A percentile compares a stretch with the other conserved stretches of the same genome.
Conservation (phyloP, 2,113 vertebrate genomes). For the Castor canadensis region DNA sequence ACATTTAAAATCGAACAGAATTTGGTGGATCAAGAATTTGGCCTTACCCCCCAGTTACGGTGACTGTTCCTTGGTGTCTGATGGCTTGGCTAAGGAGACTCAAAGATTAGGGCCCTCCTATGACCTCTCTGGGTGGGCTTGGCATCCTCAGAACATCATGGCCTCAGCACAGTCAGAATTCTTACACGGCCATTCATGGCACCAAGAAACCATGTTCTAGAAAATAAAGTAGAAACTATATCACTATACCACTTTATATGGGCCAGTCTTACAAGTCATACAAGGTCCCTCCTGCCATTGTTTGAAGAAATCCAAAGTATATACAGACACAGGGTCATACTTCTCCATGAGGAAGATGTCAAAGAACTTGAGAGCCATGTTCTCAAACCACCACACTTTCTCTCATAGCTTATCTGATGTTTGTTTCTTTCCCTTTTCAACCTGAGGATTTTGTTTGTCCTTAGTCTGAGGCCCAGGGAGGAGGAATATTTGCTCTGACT, state of each 20-base stretch:
- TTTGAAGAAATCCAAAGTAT: neutral
- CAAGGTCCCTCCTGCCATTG: neutral
- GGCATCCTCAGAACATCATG: neutral
- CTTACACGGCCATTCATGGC: neutral
- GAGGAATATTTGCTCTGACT: slow-evolving; percentile 56
- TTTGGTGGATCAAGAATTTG: neutral
- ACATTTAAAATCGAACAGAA: neutral
- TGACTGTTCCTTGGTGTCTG: neutral
- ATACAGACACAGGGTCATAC: too few relatives aligned
- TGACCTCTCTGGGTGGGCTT: neutral
- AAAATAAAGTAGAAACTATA: neutral
- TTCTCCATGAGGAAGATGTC: neutral
- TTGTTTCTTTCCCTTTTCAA: neutral
- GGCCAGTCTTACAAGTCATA: neutral
- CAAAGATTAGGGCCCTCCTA: neutral
- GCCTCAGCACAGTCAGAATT: neutral
- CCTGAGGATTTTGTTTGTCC: neutral
- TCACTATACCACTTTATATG: neutral
- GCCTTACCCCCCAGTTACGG: neutral
- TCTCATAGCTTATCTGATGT: slow-evolving; percentile 4
- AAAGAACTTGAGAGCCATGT: neutral
- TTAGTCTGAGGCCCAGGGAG: slow-evolving; percentile 7
- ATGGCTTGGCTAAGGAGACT: neutral
- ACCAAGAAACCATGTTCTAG: neutral
- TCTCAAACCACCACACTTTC: neutral